Percentiles rank a stretch among this genome's conserved stretches.
Evolutionary conservation across 2,797 vertebrate genomes (phyloP).

Genomic region (Karalla daura): DNA sequence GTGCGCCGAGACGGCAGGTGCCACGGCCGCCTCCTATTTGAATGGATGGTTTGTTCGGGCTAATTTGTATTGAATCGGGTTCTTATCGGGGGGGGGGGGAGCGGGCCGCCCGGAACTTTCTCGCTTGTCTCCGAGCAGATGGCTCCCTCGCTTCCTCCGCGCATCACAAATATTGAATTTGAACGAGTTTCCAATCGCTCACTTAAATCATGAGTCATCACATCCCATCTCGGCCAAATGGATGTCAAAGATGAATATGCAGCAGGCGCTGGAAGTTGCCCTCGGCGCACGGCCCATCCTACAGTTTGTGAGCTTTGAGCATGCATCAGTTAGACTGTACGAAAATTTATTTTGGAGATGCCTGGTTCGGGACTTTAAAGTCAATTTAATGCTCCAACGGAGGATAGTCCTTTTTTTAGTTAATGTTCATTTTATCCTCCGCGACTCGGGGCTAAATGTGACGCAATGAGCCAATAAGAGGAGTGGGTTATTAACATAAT

Average conservation of each 20-base stretch:
- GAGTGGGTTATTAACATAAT: constrained; percentile 60
- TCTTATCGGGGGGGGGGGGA: constrained; percentile 20
- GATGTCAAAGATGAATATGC: constrained; percentile 48
- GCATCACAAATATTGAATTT: constrained; percentile 59
- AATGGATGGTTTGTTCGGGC: constrained; percentile 30
- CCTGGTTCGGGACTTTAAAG: constrained; percentile 56
- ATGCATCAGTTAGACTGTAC: constrained; percentile 32
- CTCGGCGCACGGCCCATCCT: neutral
- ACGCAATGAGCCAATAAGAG: constrained; percentile 58
- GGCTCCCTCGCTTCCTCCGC: constrained; percentile 39
- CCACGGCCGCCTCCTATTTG: constrained; percentile 12
- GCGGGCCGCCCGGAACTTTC: neutral
- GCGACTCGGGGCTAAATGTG: constrained; percentile 66
- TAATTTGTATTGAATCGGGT: constrained; percentile 35
- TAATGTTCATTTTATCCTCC: constrained; percentile 67
- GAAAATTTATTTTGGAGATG: constrained; percentile 56
- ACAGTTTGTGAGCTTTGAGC: constrained; percentile 31
- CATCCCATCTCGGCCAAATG: constrained; percentile 21
- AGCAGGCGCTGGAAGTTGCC: constrained; percentile 24
- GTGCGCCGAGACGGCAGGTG: constrained; percentile 15
- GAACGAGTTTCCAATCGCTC: constrained; percentile 52
- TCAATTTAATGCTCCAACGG: constrained; percentile 73
- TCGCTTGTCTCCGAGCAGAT: constrained; percentile 39
- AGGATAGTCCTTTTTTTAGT: constrained; percentile 57
- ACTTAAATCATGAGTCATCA: constrained; percentile 58